Conservation (phyloP, 53 echinoderm and acorn worm genomes). For the Crossaster papposus region DNA sequence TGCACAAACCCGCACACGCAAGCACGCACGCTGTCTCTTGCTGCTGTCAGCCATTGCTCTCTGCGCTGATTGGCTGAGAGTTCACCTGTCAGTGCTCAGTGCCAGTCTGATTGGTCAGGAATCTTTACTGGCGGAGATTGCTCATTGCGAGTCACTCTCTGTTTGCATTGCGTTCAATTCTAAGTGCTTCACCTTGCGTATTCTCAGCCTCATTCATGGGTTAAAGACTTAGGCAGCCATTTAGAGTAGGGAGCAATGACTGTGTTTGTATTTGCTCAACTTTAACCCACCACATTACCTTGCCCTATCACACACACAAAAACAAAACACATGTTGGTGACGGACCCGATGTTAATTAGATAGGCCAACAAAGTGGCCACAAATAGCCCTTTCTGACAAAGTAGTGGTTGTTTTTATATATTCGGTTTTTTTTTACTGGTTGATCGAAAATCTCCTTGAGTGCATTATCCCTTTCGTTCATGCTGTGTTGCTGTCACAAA, state of each 20-base stretch:
- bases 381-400: constrained; percentile 14
- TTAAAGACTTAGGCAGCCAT: not conserved
- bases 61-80: constrained; percentile 7
- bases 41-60: constrained; percentile 1
- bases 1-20: too few species aligned
- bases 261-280: constrained; percentile 19
- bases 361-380: constrained; percentile 40
- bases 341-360: constrained; percentile 42
- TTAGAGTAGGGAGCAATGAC: constrained; percentile 16
- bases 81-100: constrained; percentile 8
- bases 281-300: constrained; percentile 28
- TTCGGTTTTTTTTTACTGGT: not conserved
- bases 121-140: not conserved
- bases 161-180: not conserved
- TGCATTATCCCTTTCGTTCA: not conserved
- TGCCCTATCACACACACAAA: constrained; percentile 30
- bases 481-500: not conserved
- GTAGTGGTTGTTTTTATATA: not conserved
- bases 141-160: not conserved
- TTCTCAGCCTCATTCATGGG: not conserved
- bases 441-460: constrained; percentile 2
- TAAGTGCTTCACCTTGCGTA: not conserved
- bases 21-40: not conserved
- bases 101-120: constrained; percentile 12
- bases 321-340: constrained; percentile 54